Base-by-base conservation (phyloP, 1,140 invertebrate species). In the Drosophila saltans region DNA sequence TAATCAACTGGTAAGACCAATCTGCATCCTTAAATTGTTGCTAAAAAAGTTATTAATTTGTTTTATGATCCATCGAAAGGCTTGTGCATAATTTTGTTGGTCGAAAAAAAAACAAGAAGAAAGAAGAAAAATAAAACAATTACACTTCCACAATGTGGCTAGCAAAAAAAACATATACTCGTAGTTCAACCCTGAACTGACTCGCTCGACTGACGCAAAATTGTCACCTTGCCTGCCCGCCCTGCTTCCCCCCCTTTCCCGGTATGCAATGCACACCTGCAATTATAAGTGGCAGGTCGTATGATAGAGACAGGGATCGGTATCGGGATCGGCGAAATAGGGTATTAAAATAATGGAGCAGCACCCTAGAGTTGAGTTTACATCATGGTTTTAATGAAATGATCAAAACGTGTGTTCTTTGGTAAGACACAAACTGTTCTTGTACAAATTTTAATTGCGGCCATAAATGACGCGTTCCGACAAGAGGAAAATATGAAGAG, bases 161-260 rank as follows among this genome's bases (percentile, higher is more conserved):
- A 33, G 62, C 63, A 43, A 55, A 74, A 43, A 11, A 33, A 11
- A 41, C 28, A 33, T 40, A 69, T 48, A 16, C 24, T 69, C 10
- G 30, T 16, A 55, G 55, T 70, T 65, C 72, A 78, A 69, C 66
- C 69, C 81, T 70, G 33, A 68, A 71, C 67, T 71, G 72, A 72
- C 66, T 79, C 83, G 83, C 83, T 89, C 84, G 83, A 88, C 70
- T 86, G 83, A 86, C 83, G 83, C 83, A 69, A 86, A 86, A 86
- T 86, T 86, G 83, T 86, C 83, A 88, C 83, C 83, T 86, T 86
- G 84, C 80, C 69, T 39, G 33, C 9, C 8, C 33, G 36, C 57
- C 36, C 55, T 16, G 9, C 56, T 10, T n/a, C n/a, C n/a, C 11
- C 65, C 74, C 68, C 67, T 48, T 78, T 62, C 28, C 43, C 62